Evolutionary conservation across 2,113 vertebrate genomes (phyloP).

Genomic region (Mus musculus): DNA sequence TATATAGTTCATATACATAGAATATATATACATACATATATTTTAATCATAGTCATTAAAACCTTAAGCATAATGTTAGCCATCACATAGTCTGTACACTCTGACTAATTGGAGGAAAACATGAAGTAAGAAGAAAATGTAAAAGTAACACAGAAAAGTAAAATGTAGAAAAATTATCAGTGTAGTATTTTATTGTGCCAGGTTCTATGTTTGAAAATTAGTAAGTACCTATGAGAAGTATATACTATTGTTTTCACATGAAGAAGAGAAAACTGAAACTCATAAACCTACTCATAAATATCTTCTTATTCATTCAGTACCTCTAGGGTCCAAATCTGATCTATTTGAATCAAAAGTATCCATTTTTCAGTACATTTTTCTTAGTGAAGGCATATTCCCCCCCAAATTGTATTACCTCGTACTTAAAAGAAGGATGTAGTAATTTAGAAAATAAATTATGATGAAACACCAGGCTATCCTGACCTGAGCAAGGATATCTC

Average conservation of each 20-base stretch:
- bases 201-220: neutral
- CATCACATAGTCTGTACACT: neutral
- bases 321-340: neutral
- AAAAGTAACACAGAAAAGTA: neutral
- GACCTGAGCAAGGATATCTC: neutral
- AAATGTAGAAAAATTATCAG: neutral
- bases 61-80: neutral
- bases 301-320: neutral
- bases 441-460: neutral
- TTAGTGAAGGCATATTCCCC: neutral
- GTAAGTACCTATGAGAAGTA: neutral
- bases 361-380: neutral
- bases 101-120: neutral
- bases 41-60: neutral
- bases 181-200: neutral
- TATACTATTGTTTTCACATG: neutral
- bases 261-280: neutral
- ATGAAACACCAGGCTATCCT: neutral
- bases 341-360: neutral
- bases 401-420: neutral
- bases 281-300: neutral
- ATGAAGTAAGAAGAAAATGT: neutral
- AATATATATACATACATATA: neutral
- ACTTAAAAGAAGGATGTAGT: neutral
- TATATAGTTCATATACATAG: neutral